Base-by-base conservation (phyloP, 2,888 invertebrate species). In the Hirtodrosophila alboralis region DNA sequence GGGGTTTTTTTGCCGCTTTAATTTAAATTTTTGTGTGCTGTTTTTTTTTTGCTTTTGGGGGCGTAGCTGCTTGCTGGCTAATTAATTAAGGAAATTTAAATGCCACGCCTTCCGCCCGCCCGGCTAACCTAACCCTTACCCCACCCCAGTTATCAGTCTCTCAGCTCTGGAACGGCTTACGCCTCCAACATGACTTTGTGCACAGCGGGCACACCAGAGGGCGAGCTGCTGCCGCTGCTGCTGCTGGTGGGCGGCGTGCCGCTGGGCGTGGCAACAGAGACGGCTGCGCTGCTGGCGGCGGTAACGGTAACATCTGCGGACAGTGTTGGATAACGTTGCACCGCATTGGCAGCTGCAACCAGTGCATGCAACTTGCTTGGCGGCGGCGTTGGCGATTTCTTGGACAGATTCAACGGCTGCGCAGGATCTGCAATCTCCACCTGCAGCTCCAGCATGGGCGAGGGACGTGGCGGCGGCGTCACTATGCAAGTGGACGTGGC, bases 331-430 rank as follows among this genome's bases (percentile, higher is more conserved):
- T 89, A 90, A 53, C 89, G 88, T 65, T 81, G 89, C 58, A 88
- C 88, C 5, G 86, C 88, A 41, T 88, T 83, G 51, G 89, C 88
- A 2, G 89, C 88, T 0, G 89, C 88, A 28, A 90, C 88, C 36
- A 90, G 63, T 16, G 89, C 84, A 52, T 90, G 90, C 71, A 90
- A 49, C 49, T 90, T 89, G 51, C 84, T 88, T 87, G 96, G 95
- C 90, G 96, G 94, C 71, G 95, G 94, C 75, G 94, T 93, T 79
- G 95, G 95, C 70, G 95, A 94, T 89, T 95, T 95, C 91, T 96
- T 97, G 90, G 96, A 97, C 86, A 97, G 93, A 92, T 97, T 97
- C 75, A 97, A 92, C 51, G 97, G 97, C 89, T 95, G 95, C 78
- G 94, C 94, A 45, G 94, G 93, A 87, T 95, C 95, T 14, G 95